Conservation (phyloP, 2,888 invertebrate genomes). For the Stenoptilia bipunctidactyla region DNA sequence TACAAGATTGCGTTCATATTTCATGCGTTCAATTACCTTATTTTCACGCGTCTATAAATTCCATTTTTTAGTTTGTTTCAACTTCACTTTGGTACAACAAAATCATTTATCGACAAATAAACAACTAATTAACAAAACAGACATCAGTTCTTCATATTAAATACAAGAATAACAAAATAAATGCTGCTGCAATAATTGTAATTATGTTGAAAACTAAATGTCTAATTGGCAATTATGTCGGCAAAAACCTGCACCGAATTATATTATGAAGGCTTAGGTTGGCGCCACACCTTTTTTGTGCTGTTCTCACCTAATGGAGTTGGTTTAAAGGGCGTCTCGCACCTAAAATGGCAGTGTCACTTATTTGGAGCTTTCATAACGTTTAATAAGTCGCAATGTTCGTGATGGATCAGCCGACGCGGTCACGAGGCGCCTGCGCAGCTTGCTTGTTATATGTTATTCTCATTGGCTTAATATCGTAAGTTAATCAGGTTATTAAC, state of each 20-base stretch:
- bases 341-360: slow-evolving; percentile 55
- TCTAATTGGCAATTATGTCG: slow-evolving; percentile 1
- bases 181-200: not conserved
- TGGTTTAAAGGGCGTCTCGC: slow-evolving; percentile 12
- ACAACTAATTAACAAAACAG: no score
- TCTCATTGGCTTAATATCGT: no score
- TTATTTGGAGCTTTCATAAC: slow-evolving; percentile 54
- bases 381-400: slow-evolving; percentile 59
- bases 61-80: no score
- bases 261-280: not conserved
- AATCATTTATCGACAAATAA: no score
- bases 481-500: no score
- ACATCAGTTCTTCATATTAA: no score
- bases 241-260: not conserved
- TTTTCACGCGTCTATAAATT: no score
- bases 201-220: slow-evolving; percentile 1
- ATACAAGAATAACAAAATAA: not conserved
- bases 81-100: no score
- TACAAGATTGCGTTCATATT: no score
- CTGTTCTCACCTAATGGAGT: slow-evolving; percentile 1
- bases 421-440: slow-evolving; percentile 39
- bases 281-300: slow-evolving; percentile 1
- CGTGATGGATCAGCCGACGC: slow-evolving; percentile 58
- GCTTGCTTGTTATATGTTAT: no score
- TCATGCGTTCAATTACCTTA: not conserved